Evolutionary conservation across 2,113 vertebrate genomes (phyloP).

Genomic region (Muntiacus muntjak): DNA sequence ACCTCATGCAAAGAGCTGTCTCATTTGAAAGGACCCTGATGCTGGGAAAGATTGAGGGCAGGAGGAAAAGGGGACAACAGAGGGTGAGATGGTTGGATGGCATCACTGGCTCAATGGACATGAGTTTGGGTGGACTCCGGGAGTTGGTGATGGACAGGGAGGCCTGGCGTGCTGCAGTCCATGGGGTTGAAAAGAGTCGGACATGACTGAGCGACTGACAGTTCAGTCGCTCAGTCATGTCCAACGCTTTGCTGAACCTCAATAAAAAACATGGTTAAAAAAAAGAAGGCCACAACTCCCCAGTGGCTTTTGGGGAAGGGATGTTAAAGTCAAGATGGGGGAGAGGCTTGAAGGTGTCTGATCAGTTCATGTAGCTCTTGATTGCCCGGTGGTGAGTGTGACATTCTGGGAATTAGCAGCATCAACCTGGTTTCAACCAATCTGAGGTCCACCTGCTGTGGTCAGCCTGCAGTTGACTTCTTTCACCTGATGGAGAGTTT

Average conservation of each 20-base stretch:
- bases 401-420: neutral
- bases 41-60: neutral
- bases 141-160: neutral
- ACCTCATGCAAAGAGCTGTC: neutral
- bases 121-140: neutral
- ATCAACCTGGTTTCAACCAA: neutral
- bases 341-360: neutral
- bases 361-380: neutral
- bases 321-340: neutral
- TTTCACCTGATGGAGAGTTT: neutral
- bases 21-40: neutral
- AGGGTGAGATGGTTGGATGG: neutral
- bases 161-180: neutral
- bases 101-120: neutral
- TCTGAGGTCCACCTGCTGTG: neutral
- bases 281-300: neutral
- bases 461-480: neutral
- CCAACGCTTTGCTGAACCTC: neutral
- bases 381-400: neutral
- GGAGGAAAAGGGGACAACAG: neutral
- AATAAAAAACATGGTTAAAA: neutral
- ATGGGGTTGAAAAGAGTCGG: accelerated
- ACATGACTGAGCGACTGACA: neutral
- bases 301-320: neutral
- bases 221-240: neutral